Evolutionary conservation across 2,888 invertebrate species (phyloP).

Genomic region (Teleiodes luculella): DNA sequence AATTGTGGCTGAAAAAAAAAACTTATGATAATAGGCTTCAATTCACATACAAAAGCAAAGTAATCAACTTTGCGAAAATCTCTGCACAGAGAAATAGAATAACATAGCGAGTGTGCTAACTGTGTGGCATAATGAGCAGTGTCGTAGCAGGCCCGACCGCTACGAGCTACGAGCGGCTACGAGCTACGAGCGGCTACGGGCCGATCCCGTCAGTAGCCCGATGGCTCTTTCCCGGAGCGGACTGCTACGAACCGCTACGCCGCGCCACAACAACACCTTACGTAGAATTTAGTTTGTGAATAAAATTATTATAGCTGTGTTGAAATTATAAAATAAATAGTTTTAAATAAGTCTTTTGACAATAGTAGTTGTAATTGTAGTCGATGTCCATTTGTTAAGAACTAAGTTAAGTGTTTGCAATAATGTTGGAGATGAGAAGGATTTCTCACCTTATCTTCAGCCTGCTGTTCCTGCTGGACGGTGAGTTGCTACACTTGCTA

Average conservation of each 20-base stretch:
- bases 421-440: conserved; percentile 67
- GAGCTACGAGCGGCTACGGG: not conserved
- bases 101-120: conserved; percentile 37
- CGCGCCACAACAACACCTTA: conserved; percentile 23
- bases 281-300: conserved; percentile 26
- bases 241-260: conserved; percentile 28
- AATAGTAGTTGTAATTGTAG: conserved; percentile 14
- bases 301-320: conserved; percentile 16
- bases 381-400: conserved; percentile 26
- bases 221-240: conserved; percentile 3
- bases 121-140: conserved; percentile 50
- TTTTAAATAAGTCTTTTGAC: conserved; percentile 14
- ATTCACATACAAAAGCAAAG: no score
- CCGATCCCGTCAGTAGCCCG: conserved; percentile 2
- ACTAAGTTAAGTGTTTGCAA: conserved; percentile 29
- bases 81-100: not conserved
- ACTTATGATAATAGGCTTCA: no score
- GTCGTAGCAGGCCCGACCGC: conserved; percentile 32
- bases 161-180: conserved; percentile 10
- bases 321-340: conserved; percentile 27
- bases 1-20: no score
- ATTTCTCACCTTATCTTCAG: conserved; percentile 66
- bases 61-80: no score
- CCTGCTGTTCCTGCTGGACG: conserved; percentile 65
- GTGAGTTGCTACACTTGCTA: conserved; percentile 44